Evolutionary conservation across 2,888 invertebrate genomes (phyloP), one percentile per base, ranked within the genome.

Genomic region (Cybosia mesomella): DNA sequence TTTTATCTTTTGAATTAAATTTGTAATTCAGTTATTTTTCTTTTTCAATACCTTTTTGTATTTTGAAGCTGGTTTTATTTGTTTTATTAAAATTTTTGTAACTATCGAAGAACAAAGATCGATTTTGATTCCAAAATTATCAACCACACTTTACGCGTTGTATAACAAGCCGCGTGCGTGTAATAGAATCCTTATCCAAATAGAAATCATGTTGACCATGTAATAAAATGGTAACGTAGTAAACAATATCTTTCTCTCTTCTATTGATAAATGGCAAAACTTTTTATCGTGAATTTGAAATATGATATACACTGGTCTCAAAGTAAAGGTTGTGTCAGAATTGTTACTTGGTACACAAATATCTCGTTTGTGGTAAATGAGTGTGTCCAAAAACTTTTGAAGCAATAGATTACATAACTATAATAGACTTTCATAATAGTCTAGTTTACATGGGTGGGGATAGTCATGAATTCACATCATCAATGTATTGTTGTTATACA

Each of bases 241-340:
- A 55, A 55, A 22, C 55, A 15, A 55, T 55, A 55, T 55, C 15
- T 15, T 55, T 15, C 55, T 22, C 13, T 15, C 24, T 55, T 24
- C 55, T 55, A 24, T 55, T 55, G 55, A 55, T 24, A 55, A 28
- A 55, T 55, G 24, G 55, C 55, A 13, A 55, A 55, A 55, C 55
- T 55, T 55, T 55, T 55, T 55, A 55, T 55, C 13, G n/a, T 49
- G 55, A 28, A 24, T 15, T 28, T 1, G 13, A 5, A 28, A 55
- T 28, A 22, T 24, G 15, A 28, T 55, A 55, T 15, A 15, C 28
- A 24, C 9, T 24, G 5, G 0, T 54, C 24, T 15, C 55, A 18
- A 43, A 49, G n/a, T 8, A 18, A n/a, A 49, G 8, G 7, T n/a
- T 49, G 9, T n/a, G 49, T n/a, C n/a, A 1, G 49, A 8, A 18